Conservation (phyloP, 2,113 vertebrate species). For the Epinephelus cyanopodus region DNA sequence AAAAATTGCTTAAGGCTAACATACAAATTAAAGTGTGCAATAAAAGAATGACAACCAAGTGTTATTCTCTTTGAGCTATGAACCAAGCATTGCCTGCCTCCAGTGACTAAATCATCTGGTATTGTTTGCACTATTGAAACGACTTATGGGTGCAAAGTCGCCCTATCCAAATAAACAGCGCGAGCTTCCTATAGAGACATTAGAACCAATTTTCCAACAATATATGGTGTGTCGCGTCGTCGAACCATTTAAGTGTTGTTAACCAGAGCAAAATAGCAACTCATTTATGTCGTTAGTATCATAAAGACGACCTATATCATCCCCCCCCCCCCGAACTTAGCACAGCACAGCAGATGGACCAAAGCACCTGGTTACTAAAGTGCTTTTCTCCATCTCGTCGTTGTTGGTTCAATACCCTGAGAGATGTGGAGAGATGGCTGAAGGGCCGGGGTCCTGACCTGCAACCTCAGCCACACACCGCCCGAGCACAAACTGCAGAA, state of each 20-base stretch:
- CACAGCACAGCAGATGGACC: slow-evolving; percentile 70
- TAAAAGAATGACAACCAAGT: not conserved
- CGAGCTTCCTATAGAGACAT: not conserved
- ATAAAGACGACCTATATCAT: slow-evolving; percentile 42
- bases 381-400: slow-evolving; percentile 75
- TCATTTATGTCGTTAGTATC: slow-evolving; percentile 39
- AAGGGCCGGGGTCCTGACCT: slow-evolving; percentile 83
- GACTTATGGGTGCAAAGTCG: not conserved
- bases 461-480: slow-evolving; percentile 70
- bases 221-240: not conserved
- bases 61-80: not conserved
- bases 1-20: not conserved
- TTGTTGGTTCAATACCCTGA: slow-evolving; percentile 79
- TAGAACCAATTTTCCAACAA: not conserved
- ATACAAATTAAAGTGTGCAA: not conserved
- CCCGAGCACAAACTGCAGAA: slow-evolving; percentile 59
- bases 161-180: not conserved
- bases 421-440: slow-evolving; percentile 79
- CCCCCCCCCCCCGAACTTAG: slow-evolving; percentile 44
- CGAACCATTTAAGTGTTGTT: slow-evolving; percentile 1
- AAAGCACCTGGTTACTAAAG: slow-evolving; percentile 72
- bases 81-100: not conserved
- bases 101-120: not conserved
- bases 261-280: slow-evolving; percentile 22
- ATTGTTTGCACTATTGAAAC: slow-evolving; percentile 7